Conservation (phyloP, 2,888 invertebrate species). For the Aleiodes testaceus region DNA sequence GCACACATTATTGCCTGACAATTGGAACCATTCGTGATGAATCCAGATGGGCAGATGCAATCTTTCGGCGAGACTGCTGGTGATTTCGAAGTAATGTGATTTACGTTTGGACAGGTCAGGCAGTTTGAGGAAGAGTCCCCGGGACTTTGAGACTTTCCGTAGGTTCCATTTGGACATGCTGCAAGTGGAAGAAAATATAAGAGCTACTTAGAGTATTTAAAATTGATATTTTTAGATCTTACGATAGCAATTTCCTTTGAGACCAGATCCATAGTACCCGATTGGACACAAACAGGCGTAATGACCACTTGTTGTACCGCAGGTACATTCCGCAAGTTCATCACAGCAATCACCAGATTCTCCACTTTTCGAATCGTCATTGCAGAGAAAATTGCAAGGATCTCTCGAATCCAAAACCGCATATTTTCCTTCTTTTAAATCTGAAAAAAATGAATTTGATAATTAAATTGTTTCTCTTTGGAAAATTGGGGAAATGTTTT, state of each 20-base stretch:
- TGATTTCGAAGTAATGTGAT: slow-evolving; percentile 76
- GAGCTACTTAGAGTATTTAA: no score
- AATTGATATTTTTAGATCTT: slow-evolving; percentile 61
- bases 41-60: slow-evolving; percentile 80
- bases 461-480: slow-evolving; percentile 10
- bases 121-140: slow-evolving; percentile 75
- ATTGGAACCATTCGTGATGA: slow-evolving; percentile 72
- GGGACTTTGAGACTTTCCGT: slow-evolving; percentile 72
- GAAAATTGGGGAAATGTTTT: not conserved
- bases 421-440: slow-evolving; percentile 78
- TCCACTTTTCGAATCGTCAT: not conserved
- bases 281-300: slow-evolving; percentile 80
- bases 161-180: slow-evolving; percentile 81
- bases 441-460: slow-evolving; percentile 65
- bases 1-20: slow-evolving; percentile 80
- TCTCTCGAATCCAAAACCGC: slow-evolving; percentile 64
- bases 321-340: slow-evolving; percentile 77
- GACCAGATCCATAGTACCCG: slow-evolving; percentile 80
- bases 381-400: slow-evolving; percentile 71
- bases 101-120: slow-evolving; percentile 78
- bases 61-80: slow-evolving; percentile 76
- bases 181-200: slow-evolving; percentile 50
- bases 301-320: slow-evolving; percentile 80
- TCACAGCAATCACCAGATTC: slow-evolving; percentile 75
- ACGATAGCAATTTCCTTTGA: slow-evolving; percentile 77